Conservation (phyloP, 2,888 invertebrate genomes). For the Colostygia pectinataria region DNA sequence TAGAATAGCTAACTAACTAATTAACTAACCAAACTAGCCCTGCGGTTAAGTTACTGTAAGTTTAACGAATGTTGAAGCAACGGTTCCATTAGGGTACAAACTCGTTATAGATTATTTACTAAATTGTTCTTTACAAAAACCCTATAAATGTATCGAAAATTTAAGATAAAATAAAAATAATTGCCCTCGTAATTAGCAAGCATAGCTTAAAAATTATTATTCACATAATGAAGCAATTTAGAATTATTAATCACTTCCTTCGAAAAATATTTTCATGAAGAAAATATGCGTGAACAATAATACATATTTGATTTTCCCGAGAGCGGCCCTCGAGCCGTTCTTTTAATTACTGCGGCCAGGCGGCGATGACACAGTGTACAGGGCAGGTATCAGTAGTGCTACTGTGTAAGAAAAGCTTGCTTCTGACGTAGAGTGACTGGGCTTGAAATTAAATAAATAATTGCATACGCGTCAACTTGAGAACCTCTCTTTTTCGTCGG, state of each 20-base stretch:
- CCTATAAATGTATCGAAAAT: background rate
- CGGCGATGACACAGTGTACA: conserved; percentile 35
- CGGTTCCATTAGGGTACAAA: too few relatives aligned
- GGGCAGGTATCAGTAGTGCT: conserved; percentile 1
- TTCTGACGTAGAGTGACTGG: too few relatives aligned
- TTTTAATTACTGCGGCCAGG: conserved; percentile 72
- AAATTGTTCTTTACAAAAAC: background rate
- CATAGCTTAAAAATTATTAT: conserved; percentile 13
- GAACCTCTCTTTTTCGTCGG: too few relatives aligned
- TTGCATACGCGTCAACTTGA: too few relatives aligned
- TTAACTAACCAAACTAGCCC: too few relatives aligned
- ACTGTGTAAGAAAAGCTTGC: background rate
- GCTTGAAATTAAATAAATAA: too few relatives aligned
- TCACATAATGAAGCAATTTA: conserved; percentile 30
- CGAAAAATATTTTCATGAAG: conserved; percentile 51
- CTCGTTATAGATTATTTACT: background rate
- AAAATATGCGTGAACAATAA: conserved; percentile 68
- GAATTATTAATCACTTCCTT: conserved; percentile 34
- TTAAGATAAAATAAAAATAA: background rate
- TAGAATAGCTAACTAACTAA: too few relatives aligned
- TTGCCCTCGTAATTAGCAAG: conserved; percentile 7
- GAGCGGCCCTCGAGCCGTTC: conserved; percentile 57
- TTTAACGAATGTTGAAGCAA: too few relatives aligned
- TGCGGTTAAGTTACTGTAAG: too few relatives aligned
- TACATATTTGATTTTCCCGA: conserved; percentile 70